Percentiles rank a stretch among this genome's conserved stretches.
phyloP scores from a whole-genome alignment of 2,888 invertebrate species.

The Nomada goodeniana region DNA sequence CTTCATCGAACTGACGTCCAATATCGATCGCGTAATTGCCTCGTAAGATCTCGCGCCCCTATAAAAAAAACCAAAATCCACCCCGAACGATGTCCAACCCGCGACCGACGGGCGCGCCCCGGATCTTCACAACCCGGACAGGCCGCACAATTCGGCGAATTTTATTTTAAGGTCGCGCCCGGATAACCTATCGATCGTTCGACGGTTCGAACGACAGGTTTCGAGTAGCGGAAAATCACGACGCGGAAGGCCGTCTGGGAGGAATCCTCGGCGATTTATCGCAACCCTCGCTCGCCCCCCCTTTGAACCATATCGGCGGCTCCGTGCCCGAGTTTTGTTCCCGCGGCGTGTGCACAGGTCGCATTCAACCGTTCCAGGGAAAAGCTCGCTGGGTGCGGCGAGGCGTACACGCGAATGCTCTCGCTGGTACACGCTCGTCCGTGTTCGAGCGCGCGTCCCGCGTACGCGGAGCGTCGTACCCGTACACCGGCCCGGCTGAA shows the following conservation, averaged over 20 bases:
- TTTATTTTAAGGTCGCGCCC: background rate
- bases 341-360: slow-evolving; percentile 23
- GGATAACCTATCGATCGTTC: slow-evolving; percentile 15
- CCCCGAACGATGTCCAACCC: background rate
- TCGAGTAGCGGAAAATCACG: slow-evolving; percentile 21
- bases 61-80: background rate
- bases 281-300: slow-evolving; percentile 24
- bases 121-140: no score
- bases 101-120: background rate
- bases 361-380: slow-evolving; percentile 38
- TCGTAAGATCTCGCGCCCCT: no score
- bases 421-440: slow-evolving; percentile 29
- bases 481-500: slow-evolving; percentile 22
- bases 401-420: slow-evolving; percentile 38
- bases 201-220: background rate
- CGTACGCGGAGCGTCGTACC: background rate
- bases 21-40: no score
- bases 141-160: background rate
- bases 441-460: slow-evolving; percentile 15
- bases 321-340: slow-evolving; percentile 50
- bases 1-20: no score
- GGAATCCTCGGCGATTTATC: slow-evolving; percentile 57
- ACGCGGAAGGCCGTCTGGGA: slow-evolving; percentile 41
- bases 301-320: slow-evolving; percentile 41
- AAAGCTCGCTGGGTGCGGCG: slow-evolving; percentile 31